Evolutionary conservation across 2,113 vertebrate genomes (phyloP).

Genomic region (Enhydra lutris): DNA sequence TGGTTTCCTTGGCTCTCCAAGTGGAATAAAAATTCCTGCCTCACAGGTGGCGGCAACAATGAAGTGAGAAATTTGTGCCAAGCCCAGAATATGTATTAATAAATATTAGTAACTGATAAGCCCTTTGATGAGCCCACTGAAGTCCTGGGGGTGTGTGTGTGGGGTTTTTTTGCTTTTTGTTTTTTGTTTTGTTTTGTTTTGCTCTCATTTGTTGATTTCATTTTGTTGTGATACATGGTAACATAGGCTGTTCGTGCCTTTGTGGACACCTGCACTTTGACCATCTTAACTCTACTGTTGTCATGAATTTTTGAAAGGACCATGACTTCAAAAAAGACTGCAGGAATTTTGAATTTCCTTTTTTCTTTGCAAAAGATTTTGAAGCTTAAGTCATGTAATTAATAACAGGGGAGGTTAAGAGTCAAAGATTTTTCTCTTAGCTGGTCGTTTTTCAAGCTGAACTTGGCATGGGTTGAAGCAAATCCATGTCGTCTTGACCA

Average conservation of each 20-base stretch:
- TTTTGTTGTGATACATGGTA: constrained; percentile 22
- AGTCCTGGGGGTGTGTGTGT: neutral
- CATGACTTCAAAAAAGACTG: constrained; percentile 7
- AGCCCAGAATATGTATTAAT: neutral
- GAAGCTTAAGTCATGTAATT: constrained; percentile 53
- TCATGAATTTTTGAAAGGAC: constrained; percentile 54
- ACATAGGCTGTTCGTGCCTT: neutral
- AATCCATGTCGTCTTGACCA: constrained; percentile 43
- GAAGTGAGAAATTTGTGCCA: neutral
- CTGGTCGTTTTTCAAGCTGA: constrained; percentile 57
- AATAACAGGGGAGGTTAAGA: constrained; percentile 69
- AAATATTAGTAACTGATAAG: neutral
- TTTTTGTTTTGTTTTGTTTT: neutral
- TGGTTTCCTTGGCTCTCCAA: neutral
- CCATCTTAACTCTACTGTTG: neutral
- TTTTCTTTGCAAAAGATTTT: constrained; percentile 66
- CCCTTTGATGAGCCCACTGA: constrained; percentile 17
- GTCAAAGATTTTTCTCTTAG: constrained; percentile 64
- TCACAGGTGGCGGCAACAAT: neutral
- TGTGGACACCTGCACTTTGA: constrained; percentile 27
- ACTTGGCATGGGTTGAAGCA: constrained; percentile 68
- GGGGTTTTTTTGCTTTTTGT: neutral
- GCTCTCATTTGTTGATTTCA: constrained; percentile 14
- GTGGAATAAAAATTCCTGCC: neutral
- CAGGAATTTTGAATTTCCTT: constrained; percentile 51